Evolutionary conservation across 2,797 vertebrate species (phyloP), one percentile per base, ranked within the genome.

Genomic region (Lutjanus argentimaculatus): DNA sequence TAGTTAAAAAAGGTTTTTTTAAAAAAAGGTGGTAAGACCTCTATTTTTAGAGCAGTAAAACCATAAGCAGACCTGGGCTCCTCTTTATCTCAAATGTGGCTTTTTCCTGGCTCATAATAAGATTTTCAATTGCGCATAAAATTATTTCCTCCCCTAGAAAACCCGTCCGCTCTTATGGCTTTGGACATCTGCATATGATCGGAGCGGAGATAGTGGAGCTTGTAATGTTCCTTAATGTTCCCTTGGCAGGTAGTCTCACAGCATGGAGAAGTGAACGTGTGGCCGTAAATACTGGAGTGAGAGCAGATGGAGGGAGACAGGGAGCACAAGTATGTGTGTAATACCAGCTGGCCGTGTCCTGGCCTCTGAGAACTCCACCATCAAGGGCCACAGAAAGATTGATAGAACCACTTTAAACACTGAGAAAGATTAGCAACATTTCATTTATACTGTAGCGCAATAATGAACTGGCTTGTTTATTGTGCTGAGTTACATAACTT

Each of bases 281-380:
- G 46, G 45, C 48, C 81, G 75, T 79, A 84, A 86, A 81, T 71
- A 76, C 59, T 74, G 62, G 57, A 40, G 70, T 21, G 51, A 14
- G 69, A 87, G 72, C 88, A 90, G 87, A 88, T 88, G 85, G 87
- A 78, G 51, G 51, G 55, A 80, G 72, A 82, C 62, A 58, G 67
- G 70, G 85, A 83, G 72, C 78, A 76, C 25, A 51, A 53, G 48
- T 51, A 72, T 80, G 55, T 73, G 71, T 81, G 57, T 63, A 48
- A 63, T 49, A 84, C 71, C 86, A 85, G 71, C 85, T 87, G 86
- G 82, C 5, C 74, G 61, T 64, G 71, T 48, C 40, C 30, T 21
- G 72, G 7, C 73, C 64, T 79, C 12, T 13, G 25, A 76, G 52
- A 64, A 57, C 67, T 73, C 48, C 52, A 30, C 57, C 48, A 62